Evolutionary conservation across 2,888 invertebrate genomes (phyloP).

Genomic region (Eupsilia transversa): DNA sequence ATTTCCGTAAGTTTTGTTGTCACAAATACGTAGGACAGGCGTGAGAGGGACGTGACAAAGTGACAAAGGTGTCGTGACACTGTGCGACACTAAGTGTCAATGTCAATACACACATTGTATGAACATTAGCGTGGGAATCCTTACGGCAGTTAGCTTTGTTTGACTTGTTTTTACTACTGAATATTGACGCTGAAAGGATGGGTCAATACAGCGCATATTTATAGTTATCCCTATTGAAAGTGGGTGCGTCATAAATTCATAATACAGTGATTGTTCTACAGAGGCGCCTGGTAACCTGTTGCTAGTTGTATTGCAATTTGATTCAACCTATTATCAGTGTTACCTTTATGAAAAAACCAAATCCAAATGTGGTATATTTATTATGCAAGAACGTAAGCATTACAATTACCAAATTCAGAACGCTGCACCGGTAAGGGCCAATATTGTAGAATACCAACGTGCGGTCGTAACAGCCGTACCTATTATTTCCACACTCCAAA

Average conservation of each 20-base stretch:
- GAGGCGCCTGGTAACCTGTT: neutral
- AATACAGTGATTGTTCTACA: neutral
- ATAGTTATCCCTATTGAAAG: neutral
- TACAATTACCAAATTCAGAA: neutral
- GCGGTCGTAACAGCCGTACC: neutral
- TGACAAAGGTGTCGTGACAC: conserved; percentile 76
- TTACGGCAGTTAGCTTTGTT: conserved; percentile 52
- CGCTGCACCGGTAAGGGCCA: neutral
- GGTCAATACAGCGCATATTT: conserved; percentile 33
- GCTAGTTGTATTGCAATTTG: neutral
- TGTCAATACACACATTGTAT: conserved; percentile 70
- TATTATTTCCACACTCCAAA: neutral
- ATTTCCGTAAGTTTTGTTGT: conserved; percentile 52
- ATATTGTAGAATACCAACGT: neutral
- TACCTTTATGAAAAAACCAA: neutral
- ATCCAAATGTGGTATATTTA: neutral
- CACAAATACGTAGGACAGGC: conserved; percentile 22
- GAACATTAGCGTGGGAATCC: conserved; percentile 76
- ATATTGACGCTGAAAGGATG: conserved; percentile 43
- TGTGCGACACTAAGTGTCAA: conserved; percentile 69
- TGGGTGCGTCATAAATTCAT: neutral
- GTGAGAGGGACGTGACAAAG: conserved; percentile 52
- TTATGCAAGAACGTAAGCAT: neutral
- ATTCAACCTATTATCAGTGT: neutral
- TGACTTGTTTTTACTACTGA: conserved; percentile 59